phyloP scores from a whole-genome alignment of 2,888 invertebrate genomes.

The Drosophila pegasa region DNA sequence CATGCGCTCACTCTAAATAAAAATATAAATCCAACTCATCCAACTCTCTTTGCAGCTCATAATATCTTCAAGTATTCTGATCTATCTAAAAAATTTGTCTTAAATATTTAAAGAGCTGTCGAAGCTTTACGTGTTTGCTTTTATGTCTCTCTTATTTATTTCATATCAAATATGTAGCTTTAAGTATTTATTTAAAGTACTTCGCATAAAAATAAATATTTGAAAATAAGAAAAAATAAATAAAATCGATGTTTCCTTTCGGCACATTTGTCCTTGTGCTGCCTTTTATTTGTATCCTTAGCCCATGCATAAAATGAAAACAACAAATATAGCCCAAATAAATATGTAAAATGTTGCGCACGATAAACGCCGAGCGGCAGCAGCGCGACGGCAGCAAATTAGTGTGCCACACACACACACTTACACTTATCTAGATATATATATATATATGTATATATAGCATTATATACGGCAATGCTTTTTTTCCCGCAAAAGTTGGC shows the following conservation, averaged over 20 bases:
- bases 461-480: conserved; percentile 26
- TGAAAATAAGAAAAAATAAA: neutral
- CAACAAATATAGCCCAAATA: conserved; percentile 22
- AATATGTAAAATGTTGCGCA: conserved; percentile 43
- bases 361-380: conserved; percentile 48
- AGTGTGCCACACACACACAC: conserved; percentile 43
- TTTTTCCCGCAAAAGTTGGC: conserved; percentile 71
- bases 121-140: neutral
- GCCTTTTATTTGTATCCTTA: conserved; percentile 19
- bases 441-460: neutral
- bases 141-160: neutral
- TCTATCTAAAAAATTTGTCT: no score
- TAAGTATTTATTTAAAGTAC: conserved; percentile 5
- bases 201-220: conserved; percentile 5
- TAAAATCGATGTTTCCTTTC: conserved; percentile 2
- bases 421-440: neutral
- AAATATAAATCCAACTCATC: no score
- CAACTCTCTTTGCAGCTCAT: no score
- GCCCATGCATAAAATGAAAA: conserved; percentile 21
- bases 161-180: neutral
- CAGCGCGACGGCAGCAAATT: conserved; percentile 58
- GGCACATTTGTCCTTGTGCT: conserved; percentile 19
- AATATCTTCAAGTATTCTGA: no score
- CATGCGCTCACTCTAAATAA: no score
- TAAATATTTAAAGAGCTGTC: neutral